Base-by-base conservation (phyloP, 2,797 vertebrate species). In the Chloroceryle amazona region DNA sequence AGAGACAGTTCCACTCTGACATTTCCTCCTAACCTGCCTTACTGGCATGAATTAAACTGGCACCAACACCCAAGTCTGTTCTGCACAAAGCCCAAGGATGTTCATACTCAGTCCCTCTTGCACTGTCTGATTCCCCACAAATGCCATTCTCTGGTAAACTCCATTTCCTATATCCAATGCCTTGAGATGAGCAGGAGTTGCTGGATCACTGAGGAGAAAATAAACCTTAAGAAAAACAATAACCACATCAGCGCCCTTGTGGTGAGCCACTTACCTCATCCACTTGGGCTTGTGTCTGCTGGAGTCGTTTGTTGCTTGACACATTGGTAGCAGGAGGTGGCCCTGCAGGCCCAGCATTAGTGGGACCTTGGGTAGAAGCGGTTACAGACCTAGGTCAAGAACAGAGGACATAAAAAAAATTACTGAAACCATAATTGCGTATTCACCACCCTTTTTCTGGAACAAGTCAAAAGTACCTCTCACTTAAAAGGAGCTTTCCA, bases 221-320 rank as follows among this genome's bases (percentile, higher is more conserved):
- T 6, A 12, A 72, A 52, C 66, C 49, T 82, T 65, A 70, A 86
- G 35, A 5, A 41, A 81, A 63, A 51, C 19, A 46, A 29, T 1
- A 35, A 49, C 7, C 60, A 47, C 15, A 46, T 81, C 47, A 80
- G 18, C 31, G 28, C 13, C 18, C 15, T 7, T 41, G 41, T 11
- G 9, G 26, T 75, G n/a, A 54, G 10, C 28, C 54, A 60, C 98
- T 98, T 92, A 99, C 99, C 98, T 99, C 99, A 46, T 99, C 98
- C 96, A 99, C 99, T 95, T 98, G 99, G 72, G 99, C 99, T 98
- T 99, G 99, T 31, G 99, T 99, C 97, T 99, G 99, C 97, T 99
- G 99, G 98, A 99, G 98, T 92, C 98, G 98, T 62, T 99, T 99
- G 97, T 99, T 99, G 98, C 99, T 99, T 97, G 99, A 98, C 97